Evolutionary conservation across 2,888 invertebrate genomes (phyloP).

Genomic region (Caenorhabditis macrosperma): DNA sequence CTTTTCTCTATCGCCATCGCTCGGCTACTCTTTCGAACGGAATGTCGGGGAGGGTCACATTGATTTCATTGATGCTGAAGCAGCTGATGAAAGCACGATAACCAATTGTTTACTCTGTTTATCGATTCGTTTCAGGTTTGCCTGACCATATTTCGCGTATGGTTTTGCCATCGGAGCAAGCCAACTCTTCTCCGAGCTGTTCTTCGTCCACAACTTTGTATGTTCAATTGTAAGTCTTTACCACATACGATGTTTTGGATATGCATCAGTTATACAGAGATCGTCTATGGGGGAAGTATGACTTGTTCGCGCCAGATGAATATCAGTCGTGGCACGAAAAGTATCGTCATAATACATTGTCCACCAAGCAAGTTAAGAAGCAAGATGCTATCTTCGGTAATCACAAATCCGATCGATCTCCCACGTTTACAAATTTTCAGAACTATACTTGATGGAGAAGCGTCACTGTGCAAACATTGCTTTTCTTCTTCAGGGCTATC

Average conservation of each 20-base stretch:
- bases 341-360: slow-evolving; percentile 59
- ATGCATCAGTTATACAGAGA: slow-evolving; percentile 24
- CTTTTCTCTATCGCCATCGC: background rate
- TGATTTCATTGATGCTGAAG: slow-evolving; percentile 56
- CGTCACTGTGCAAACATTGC: slow-evolving; percentile 71
- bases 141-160: slow-evolving; percentile 61
- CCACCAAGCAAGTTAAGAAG: slow-evolving; percentile 64
- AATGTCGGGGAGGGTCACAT: slow-evolving; percentile 25
- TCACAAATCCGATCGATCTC: too few relatives aligned
- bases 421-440: slow-evolving; percentile 49
- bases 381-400: slow-evolving; percentile 72
- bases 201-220: slow-evolving; percentile 16
- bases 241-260: background rate
- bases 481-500: slow-evolving; percentile 69
- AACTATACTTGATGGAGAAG: slow-evolving; percentile 65
- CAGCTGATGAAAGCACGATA: slow-evolving; percentile 18
- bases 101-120: background rate
- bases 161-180: slow-evolving; percentile 35
- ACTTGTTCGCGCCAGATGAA: slow-evolving; percentile 60
- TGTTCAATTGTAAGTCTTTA: slow-evolving; percentile 32
- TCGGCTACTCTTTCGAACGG: slow-evolving; percentile 19
- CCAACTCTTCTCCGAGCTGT: slow-evolving; percentile 11
- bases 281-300: slow-evolving; percentile 60
- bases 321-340: slow-evolving; percentile 72
- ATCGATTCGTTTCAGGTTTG: slow-evolving; percentile 52